A percentile compares a stretch with the other conserved stretches of the same genome.
Evolutionary conservation across 2,888 invertebrate genomes (phyloP).

Genomic region (Torymus auratus): DNA sequence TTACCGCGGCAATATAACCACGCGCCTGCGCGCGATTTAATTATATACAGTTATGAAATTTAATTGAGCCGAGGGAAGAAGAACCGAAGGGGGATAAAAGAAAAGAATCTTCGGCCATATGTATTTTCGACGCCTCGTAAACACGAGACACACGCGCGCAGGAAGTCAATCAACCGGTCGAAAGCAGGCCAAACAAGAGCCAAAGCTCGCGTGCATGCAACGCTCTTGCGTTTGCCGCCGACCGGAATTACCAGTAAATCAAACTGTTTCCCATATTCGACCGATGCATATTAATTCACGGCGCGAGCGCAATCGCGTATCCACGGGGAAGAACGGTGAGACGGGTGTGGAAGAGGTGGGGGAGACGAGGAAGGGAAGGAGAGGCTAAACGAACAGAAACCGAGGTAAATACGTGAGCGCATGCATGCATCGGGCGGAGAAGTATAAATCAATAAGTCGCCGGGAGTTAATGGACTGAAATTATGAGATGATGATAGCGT

Average conservation of each 20-base stretch:
- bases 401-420: not conserved
- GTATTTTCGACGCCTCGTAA: constrained; percentile 26
- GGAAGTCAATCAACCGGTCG: constrained; percentile 25
- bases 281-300: constrained; percentile 26
- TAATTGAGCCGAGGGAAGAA: not conserved
- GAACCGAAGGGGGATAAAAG: too few relatives aligned
- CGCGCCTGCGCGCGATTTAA: not conserved
- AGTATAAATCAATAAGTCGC: too few relatives aligned
- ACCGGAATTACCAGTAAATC: constrained; percentile 48
- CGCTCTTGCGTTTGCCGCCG: not conserved
- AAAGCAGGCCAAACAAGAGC: constrained; percentile 36
- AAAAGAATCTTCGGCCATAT: not conserved
- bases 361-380: not conserved
- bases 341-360: not conserved
- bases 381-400: not conserved
- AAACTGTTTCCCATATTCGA: constrained; percentile 37
- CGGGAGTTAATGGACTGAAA: not conserved
- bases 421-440: not conserved
- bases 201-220: not conserved
- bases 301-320: not conserved
- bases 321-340: not conserved
- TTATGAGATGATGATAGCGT: not conserved
- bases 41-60: constrained; percentile 11
- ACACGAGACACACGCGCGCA: not conserved
- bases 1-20: too few relatives aligned